Evolutionary conservation across 2,113 vertebrate species (phyloP), one percentile per base, ranked within the genome.

Genomic region (Anoura caudifer): DNA sequence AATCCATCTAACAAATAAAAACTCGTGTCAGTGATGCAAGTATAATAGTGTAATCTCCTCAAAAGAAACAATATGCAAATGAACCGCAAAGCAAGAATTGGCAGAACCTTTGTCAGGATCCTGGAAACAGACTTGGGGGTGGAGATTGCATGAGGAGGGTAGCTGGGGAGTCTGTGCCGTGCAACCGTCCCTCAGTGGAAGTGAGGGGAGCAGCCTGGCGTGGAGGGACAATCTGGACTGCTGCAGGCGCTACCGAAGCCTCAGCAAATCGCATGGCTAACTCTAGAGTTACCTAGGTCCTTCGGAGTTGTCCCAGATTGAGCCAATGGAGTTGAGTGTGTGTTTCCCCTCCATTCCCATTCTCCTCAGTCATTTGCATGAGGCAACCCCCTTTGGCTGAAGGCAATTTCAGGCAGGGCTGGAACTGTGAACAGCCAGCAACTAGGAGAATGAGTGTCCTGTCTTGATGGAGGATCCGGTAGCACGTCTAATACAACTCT

Each of bases 1-100:
- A 70, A 86, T 96, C 88, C 33, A 83, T 79, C 85, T 94, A 90
- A 91, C 67, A 97, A 96, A 91, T 67, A 90, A 87, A 92, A 94
- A 88, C 33, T 43, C 12, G 0, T 20, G 61, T 54, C 63, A 76
- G 17, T 75, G 63, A 76, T 88, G 54, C 72, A 87, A 50, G 19
- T 76, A 56, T 47, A 65, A 72, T 7, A 87, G 43, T 59, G 43
- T 79, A 47, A 90, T 96, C 52, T 84, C 83, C 83, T 86, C 13
- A n/a, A 15, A 38, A 89, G 61, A 87, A 97, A 81, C 3, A 67
- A 11, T 67, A 69, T 80, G 67, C 45, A 95, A 80, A 97, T 89
- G n/a, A 79, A n/a, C 79, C 50, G 8, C 22, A 47, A n/a, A 79
- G 41, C 33, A 50, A 47, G 52, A 86, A 80, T 52, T 70, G 33